These are phyloP conservation scores for Tetanocera ferruginea DNA, from an alignment of 2,888 invertebrate genomes.

Conservation along the genomic window DNA sequence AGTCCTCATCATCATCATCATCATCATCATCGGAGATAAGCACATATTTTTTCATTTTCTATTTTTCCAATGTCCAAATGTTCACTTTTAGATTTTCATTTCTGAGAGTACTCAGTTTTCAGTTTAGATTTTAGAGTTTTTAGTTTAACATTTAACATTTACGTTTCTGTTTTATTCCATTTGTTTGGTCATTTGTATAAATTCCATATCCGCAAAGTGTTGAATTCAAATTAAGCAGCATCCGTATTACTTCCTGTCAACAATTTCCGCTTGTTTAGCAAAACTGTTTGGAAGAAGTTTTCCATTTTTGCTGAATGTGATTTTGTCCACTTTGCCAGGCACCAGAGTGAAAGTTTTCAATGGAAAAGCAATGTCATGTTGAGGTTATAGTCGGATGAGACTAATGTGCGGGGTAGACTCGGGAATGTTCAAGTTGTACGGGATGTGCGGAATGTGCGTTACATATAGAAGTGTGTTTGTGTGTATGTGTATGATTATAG, in stretches of 20 bases:
- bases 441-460: too few species aligned
- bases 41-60: not conserved
- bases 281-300: slow-evolving; percentile 47
- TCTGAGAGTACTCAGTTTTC: not conserved
- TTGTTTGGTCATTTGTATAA: slow-evolving; percentile 49
- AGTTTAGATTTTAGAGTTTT: not conserved
- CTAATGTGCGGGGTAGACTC: not conserved
- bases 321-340: slow-evolving; percentile 17
- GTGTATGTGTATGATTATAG: too few species aligned
- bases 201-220: slow-evolving; percentile 52
- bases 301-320: slow-evolving; percentile 28
- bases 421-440: too few species aligned
- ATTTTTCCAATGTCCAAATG: not conserved
- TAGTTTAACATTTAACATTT: not conserved
- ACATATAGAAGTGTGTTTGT: too few species aligned
- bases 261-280: slow-evolving; percentile 61
- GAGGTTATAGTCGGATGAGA: slow-evolving; percentile 10
- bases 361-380: slow-evolving; percentile 32
- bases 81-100: not conserved
- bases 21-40: not conserved
- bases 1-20: not conserved
- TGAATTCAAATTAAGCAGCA: slow-evolving; percentile 62
- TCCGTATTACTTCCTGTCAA: slow-evolving; percentile 65
- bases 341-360: slow-evolving; percentile 18
- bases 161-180: slow-evolving; percentile 24